These are phyloP conservation scores for Zaprionus gabonicus DNA, from an alignment of 1,140 invertebrate genomes.

Conservation along the genomic window DNA sequence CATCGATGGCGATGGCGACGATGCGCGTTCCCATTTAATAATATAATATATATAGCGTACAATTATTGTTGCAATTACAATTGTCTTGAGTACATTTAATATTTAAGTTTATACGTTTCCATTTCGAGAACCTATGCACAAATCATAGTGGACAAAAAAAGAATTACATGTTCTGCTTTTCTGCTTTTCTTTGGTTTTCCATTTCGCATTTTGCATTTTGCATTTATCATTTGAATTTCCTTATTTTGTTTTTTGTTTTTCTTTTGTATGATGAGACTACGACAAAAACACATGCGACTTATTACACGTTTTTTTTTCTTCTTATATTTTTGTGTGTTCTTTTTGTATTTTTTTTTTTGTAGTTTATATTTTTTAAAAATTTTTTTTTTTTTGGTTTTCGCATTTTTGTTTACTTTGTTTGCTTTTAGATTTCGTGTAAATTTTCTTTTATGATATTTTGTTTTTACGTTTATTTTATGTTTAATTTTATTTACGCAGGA, in stretches of 20 bases:
- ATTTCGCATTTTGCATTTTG: constrained; percentile 29
- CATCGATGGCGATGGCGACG: not conserved
- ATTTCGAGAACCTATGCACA: constrained; percentile 65
- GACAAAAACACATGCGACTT: constrained; percentile 59
- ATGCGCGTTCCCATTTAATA: constrained; percentile 68
- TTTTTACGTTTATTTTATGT: constrained; percentile 69
- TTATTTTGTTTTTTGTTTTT: constrained; percentile 24
- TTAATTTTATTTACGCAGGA: constrained; percentile 84
- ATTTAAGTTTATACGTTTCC: constrained; percentile 74
- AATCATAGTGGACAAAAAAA: constrained; percentile 80
- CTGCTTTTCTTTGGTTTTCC: constrained; percentile 40
- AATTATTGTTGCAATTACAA: constrained; percentile 85
- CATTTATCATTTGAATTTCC: constrained; percentile 16
- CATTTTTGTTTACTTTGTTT: constrained; percentile 41
- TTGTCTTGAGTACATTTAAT: constrained; percentile 84
- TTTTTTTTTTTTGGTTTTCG: constrained; percentile 45
- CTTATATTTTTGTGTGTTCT: constrained; percentile 49
- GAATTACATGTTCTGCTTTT: constrained; percentile 58
- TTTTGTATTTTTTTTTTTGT: constrained; percentile 30
- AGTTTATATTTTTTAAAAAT: constrained; percentile 19
- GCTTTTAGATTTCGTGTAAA: constrained; percentile 73
- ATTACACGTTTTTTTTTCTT: constrained; percentile 53
- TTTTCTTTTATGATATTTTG: constrained; percentile 76
- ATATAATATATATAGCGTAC: constrained; percentile 84
- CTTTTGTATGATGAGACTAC: constrained; percentile 45